Percentiles rank a stretch among this genome's conserved stretches.
phyloP scores from a whole-genome alignment of 1,140 invertebrate genomes.

The Apis cerana region DNA sequence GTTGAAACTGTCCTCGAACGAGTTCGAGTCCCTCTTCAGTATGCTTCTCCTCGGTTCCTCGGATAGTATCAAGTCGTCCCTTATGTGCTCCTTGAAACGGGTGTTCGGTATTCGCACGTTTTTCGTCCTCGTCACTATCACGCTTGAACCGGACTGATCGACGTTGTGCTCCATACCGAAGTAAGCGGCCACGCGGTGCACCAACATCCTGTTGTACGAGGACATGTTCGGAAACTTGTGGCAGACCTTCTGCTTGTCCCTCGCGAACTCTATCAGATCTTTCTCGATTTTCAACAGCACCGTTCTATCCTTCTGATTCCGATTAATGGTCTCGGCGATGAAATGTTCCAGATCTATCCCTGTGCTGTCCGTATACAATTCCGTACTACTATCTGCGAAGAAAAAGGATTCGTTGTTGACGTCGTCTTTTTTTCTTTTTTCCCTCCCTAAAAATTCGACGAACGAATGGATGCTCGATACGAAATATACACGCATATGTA shows the following conservation, averaged over 20 bases:
- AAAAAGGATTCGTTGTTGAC: not conserved
- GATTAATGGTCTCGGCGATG: constrained; percentile 94
- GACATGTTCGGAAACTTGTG: constrained; percentile 95
- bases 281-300: constrained; percentile 93
- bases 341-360: constrained; percentile 93
- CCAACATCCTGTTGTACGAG: constrained; percentile 97
- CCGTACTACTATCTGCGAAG: constrained; percentile 89
- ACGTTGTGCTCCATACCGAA: constrained; percentile 97
- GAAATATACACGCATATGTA: too few species aligned
- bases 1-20: constrained; percentile 86
- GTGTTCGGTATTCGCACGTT: constrained; percentile 88
- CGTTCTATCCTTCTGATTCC: constrained; percentile 92
- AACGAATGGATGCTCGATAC: too few species aligned
- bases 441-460: too few species aligned
- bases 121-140: constrained; percentile 91
- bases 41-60: constrained; percentile 90
- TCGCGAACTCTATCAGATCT: constrained; percentile 91
- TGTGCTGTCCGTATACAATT: constrained; percentile 89
- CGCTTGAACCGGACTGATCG: constrained; percentile 91
- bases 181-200: constrained; percentile 95
- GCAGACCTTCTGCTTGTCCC: constrained; percentile 89
- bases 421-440: too few species aligned
- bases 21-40: constrained; percentile 90
- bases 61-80: constrained; percentile 83
- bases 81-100: constrained; percentile 84